Evolutionary conservation across 2,888 invertebrate species (phyloP).

Genomic region (Tolmerus cingulatus): DNA sequence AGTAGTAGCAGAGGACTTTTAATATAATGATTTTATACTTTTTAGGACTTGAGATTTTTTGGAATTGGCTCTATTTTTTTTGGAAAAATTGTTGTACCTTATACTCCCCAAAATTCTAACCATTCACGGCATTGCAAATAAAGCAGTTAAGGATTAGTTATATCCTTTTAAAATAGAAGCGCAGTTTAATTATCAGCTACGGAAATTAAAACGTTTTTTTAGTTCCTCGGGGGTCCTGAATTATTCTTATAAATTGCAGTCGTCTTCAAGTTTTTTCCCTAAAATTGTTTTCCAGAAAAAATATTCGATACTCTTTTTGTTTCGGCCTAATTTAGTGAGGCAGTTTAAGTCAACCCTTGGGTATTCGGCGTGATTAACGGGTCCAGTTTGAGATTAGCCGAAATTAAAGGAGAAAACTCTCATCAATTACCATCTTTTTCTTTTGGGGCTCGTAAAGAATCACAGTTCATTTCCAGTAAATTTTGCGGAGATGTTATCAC

Average conservation of each 20-base stretch:
- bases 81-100: too few relatives aligned
- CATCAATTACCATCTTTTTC: slow-evolving; percentile 18
- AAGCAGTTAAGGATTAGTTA: neutral
- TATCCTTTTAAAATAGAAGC: neutral
- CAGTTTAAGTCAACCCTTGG: slow-evolving; percentile 7
- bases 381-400: neutral
- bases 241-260: neutral
- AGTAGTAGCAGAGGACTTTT: too few relatives aligned
- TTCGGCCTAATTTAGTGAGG: neutral
- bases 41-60: too few relatives aligned
- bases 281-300: neutral
- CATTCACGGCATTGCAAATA: neutral
- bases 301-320: neutral
- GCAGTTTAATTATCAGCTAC: neutral
- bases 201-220: neutral
- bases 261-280: neutral
- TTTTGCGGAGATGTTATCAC: slow-evolving; percentile 14
- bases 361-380: neutral
- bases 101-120: neutral
- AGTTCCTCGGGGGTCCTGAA: too few relatives aligned
- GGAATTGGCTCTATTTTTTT: too few relatives aligned
- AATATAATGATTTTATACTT: too few relatives aligned
- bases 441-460: neutral
- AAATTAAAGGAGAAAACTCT: neutral
- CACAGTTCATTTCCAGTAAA: slow-evolving; percentile 29